Conservation (phyloP, 2,888 invertebrate genomes). For the Dynastes grantii region DNA sequence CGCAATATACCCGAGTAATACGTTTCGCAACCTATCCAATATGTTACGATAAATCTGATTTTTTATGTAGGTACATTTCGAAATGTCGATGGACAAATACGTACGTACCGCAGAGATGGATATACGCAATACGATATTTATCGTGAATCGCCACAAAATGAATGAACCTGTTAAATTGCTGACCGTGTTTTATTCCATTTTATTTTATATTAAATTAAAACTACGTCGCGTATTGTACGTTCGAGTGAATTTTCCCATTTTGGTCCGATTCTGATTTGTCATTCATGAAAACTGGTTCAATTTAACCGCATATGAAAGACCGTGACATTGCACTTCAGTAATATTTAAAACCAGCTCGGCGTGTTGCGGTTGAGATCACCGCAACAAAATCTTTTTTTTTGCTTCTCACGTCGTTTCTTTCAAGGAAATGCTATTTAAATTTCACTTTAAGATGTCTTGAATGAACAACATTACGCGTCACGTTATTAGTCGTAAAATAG, state of each 20-base stretch:
- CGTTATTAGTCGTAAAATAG: no score
- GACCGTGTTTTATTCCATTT: not conserved
- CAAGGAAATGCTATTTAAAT: not conserved
- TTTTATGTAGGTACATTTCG: no score
- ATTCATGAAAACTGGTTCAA: constrained; percentile 43
- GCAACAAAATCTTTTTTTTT: not conserved
- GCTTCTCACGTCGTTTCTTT: not conserved
- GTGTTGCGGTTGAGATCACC: constrained; percentile 22
- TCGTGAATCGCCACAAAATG: not conserved
- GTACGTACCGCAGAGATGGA: no score
- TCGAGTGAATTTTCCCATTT: constrained; percentile 35
- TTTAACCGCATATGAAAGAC: constrained; percentile 37
- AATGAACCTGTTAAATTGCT: constrained; percentile 8
- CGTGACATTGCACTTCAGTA: constrained; percentile 31
- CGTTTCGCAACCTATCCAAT: no score
- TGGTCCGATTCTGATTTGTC: constrained; percentile 23
- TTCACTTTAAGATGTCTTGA: no score
- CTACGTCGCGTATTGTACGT: constrained; percentile 1
- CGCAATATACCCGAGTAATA: no score
- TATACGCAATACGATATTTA: not conserved
- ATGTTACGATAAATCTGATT: no score
- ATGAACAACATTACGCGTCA: no score
- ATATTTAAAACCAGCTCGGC: constrained; percentile 23
- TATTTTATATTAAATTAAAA: constrained; percentile 24
- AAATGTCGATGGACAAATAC: no score